Conservation (phyloP, 2,888 invertebrate species). For the Tortrix viridana region DNA sequence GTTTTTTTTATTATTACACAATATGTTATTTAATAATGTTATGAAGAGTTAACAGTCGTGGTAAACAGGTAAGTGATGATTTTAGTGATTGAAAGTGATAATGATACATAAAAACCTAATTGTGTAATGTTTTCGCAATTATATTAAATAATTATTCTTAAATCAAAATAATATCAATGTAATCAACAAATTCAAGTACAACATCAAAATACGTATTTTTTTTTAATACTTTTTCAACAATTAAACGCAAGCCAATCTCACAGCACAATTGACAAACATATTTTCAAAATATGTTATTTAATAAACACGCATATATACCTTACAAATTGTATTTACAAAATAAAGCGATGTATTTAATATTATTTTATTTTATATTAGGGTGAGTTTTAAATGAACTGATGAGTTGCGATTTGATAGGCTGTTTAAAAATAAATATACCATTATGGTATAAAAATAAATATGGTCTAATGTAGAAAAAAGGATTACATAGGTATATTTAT, state of each 20-base stretch:
- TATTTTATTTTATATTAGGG: slow-evolving; percentile 57
- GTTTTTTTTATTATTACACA: no score
- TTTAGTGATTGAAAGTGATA: no score
- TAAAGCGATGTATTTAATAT: slow-evolving; percentile 71
- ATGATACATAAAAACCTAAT: no score
- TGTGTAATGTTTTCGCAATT: no score
- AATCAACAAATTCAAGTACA: slow-evolving; percentile 1
- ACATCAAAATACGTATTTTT: slow-evolving; percentile 32
- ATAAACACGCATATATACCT: slow-evolving; percentile 81
- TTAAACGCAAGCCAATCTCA: slow-evolving; percentile 65
- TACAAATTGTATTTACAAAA: slow-evolving; percentile 82
- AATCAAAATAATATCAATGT: not conserved
- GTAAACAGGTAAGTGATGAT: no score
- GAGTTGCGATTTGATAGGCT: slow-evolving; percentile 41
- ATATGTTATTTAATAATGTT: no score
- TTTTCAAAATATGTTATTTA: slow-evolving; percentile 82
- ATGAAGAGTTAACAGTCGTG: no score
- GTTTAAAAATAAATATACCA: not conserved
- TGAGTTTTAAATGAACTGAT: slow-evolving; percentile 59
- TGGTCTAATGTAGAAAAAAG: no score
- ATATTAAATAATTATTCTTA: not conserved
- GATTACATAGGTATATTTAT: no score
- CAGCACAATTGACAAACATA: slow-evolving; percentile 84
- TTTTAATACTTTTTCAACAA: slow-evolving; percentile 54
- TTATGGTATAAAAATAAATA: no score